Conservation (phyloP, 2,113 vertebrate species). For the Ceyx melanurus region DNA sequence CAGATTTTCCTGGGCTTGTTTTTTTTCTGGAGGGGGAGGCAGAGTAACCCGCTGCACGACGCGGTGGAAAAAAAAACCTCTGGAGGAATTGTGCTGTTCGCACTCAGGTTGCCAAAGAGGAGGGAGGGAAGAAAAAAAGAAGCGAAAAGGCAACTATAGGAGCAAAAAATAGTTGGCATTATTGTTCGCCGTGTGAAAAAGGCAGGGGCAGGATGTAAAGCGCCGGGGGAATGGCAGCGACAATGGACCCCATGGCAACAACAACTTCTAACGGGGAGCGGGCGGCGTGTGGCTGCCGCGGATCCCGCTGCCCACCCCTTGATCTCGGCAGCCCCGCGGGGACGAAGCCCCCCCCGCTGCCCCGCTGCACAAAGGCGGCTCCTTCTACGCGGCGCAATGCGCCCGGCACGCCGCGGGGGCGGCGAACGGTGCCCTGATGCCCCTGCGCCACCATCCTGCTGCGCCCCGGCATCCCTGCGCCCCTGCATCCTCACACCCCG, state of each 20-base stretch:
- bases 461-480: no score
- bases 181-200: slow-evolving; percentile 59
- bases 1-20: background rate
- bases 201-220: slow-evolving; percentile 60
- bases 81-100: background rate
- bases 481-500: no score
- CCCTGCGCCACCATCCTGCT: background rate
- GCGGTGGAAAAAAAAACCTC: background rate
- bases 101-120: background rate
- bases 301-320: slow-evolving; percentile 53
- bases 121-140: background rate
- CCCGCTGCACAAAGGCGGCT: slow-evolving; percentile 23
- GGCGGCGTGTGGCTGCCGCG: background rate
- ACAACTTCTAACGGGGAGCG: slow-evolving; percentile 65
- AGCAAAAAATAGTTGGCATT: slow-evolving; percentile 57
- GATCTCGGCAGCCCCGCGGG: slow-evolving; percentile 25
- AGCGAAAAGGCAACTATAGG: slow-evolving; percentile 30
- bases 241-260: slow-evolving; percentile 70
- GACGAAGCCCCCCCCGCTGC: slow-evolving; percentile 43
- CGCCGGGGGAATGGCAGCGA: slow-evolving; percentile 20
- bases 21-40: background rate
- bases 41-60: background rate
- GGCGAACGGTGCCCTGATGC: background rate
- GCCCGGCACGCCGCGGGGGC: background rate
- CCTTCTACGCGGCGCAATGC: background rate